phyloP scores from a whole-genome alignment of 2,113 vertebrate genomes.

The Dendropsophus ebraccatus region DNA sequence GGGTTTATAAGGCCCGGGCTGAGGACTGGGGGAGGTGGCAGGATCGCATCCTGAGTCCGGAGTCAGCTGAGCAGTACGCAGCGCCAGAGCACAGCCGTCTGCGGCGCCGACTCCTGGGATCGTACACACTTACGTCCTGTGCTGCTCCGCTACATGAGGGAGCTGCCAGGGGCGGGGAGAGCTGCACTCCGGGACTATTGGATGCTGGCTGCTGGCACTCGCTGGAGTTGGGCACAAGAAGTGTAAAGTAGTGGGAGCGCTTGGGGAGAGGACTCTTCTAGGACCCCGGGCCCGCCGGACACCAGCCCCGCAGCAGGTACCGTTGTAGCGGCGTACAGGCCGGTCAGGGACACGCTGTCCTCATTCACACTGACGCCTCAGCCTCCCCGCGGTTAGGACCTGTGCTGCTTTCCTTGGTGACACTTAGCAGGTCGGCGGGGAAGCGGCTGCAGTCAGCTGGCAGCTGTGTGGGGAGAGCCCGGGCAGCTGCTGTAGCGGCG shows the following conservation, averaged over 20 bases:
- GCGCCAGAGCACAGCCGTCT: background rate
- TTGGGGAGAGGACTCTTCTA: too few species aligned
- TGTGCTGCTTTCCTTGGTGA: background rate
- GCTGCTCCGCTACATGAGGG: too few species aligned
- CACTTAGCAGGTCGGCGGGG: background rate
- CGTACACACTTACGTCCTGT: too few species aligned
- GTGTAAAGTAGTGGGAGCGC: conserved; percentile 7
- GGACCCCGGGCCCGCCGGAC: conserved; percentile 8
- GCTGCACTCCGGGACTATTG: background rate
- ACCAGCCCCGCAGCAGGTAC: conserved; percentile 36
- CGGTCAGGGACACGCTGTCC: conserved; percentile 6
- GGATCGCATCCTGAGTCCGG: conserved; percentile 33
- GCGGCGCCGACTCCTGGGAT: conserved; percentile 21
- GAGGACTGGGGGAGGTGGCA: conserved; percentile 49
- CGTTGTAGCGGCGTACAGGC: background rate
- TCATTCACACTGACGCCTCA: background rate
- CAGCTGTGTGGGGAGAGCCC: background rate
- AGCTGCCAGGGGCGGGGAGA: too few species aligned
- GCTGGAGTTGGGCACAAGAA: conserved; percentile 5
- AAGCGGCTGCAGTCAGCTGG: background rate
- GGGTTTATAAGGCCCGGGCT: conserved; percentile 56
- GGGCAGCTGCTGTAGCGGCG: background rate
- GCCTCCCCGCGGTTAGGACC: background rate
- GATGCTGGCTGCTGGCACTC: background rate
- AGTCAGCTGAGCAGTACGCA: conserved; percentile 56